Base-by-base conservation (phyloP, 2,113 vertebrate genomes). In the Edolisoma coerulescens region DNA sequence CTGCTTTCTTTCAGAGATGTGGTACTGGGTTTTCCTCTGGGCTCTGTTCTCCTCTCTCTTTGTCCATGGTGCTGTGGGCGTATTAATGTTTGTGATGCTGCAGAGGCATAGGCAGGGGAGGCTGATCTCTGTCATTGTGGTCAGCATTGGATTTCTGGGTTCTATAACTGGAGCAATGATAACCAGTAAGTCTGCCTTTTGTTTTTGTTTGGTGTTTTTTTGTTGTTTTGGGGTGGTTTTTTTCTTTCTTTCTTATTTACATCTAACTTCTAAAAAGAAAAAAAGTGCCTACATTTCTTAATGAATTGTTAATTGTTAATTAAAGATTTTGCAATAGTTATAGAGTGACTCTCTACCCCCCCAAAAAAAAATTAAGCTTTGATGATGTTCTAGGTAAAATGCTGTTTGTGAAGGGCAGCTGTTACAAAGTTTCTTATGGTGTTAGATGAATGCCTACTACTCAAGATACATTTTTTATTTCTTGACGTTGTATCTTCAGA, bases 11-110 rank as follows among this genome's bases (percentile, higher is more conserved):
- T 87, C 98, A 99, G 99, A 99, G 98, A 99, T 99, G 99, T 99
- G 99, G 99, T 99, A 99, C 98, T 99, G 99, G 99, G 98, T 99
- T 96, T 99, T 99, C 98, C 99, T 99, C 81, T 99, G 99, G 99
- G 99, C 99, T 94, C 99, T 99, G 95, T 99, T 99, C 98, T 99
- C 99, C 82, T 99, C 99, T 73, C 98, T 99, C 95, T 99, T 99
- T 84, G 98, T 99, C 95, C 99, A 99, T 84, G 98, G 99, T 87
- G 98, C 98, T 75, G 98, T 98, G 71, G 99, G 99, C 84, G 98
- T 99, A 67, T 97, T 99, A 96, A 99, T 99, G 99, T 98, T 99
- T 89, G 98, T 99, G 91, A 99, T 99, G 98, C 98, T 99, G 94
- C 99, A 99, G 98, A 98, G 99, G 85, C 99, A 99, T 97, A 98